phyloP scores from a whole-genome alignment of 1,140 invertebrate genomes.

The Berghia stephanieae region DNA sequence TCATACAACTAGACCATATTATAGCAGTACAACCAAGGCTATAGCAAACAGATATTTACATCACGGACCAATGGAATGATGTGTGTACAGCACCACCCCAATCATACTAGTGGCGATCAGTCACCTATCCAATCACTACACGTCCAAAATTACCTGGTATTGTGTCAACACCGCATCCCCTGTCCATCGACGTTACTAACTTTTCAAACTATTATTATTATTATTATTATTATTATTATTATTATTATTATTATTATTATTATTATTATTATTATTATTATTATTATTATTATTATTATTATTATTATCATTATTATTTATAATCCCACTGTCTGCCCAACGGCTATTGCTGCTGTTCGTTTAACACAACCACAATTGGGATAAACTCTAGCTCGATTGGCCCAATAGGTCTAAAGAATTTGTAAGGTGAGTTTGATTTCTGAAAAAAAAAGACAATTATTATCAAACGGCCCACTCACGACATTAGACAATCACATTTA shows the following conservation, averaged over 20 bases:
- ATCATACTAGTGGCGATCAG: slow-evolving; percentile 71
- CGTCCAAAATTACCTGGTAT: slow-evolving; percentile 83
- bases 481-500: not conserved
- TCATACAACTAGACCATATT: too few relatives aligned
- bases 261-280: not conserved
- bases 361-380: not conserved
- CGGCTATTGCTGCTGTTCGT: not conserved
- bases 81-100: slow-evolving; percentile 88
- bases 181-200: slow-evolving; percentile 76
- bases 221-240: slow-evolving; percentile 1
- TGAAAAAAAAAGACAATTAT: not conserved
- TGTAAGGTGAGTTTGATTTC: not conserved
- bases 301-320: not conserved
- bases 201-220: slow-evolving; percentile 27
- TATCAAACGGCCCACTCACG: not conserved
- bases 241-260: not conserved
- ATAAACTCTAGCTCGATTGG: not conserved
- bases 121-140: slow-evolving; percentile 80
- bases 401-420: too few relatives aligned
- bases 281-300: not conserved
- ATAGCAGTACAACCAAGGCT: slow-evolving; percentile 86
- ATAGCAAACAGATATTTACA: slow-evolving; percentile 80
- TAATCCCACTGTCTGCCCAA: not conserved
- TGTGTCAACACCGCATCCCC: slow-evolving; percentile 83
- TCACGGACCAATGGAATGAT: slow-evolving; percentile 83